Conservation (phyloP, 2,888 invertebrate species). For the Brachylomia viminalis region DNA sequence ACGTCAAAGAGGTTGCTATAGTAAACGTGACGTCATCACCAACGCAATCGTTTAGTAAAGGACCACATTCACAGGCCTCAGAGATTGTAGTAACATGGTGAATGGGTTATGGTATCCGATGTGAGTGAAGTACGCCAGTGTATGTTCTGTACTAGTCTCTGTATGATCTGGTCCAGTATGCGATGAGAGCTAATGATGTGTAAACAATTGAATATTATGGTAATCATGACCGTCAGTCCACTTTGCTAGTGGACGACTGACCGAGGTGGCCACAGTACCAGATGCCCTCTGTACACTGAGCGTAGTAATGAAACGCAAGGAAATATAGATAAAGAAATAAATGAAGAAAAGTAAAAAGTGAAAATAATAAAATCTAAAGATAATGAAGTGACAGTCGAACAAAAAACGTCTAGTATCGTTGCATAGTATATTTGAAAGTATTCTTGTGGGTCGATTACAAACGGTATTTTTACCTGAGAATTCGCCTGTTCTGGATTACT, state of each 20-base stretch:
- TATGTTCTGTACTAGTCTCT: slow-evolving; percentile 85
- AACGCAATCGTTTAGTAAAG: slow-evolving; percentile 81
- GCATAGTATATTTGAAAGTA: slow-evolving; percentile 89
- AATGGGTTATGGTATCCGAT: slow-evolving; percentile 86
- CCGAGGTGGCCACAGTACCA: slow-evolving; percentile 72
- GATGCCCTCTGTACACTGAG: slow-evolving; percentile 84
- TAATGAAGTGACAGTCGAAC: slow-evolving; percentile 88
- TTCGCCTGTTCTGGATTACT: slow-evolving; percentile 93
- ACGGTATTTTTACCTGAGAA: slow-evolving; percentile 92
- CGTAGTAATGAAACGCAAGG: slow-evolving; percentile 83
- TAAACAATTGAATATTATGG: slow-evolving; percentile 72
- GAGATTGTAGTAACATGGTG: slow-evolving; percentile 84
- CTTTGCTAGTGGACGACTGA: slow-evolving; percentile 75
- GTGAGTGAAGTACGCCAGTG: slow-evolving; percentile 90
- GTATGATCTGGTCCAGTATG: slow-evolving; percentile 86
- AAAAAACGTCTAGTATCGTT: slow-evolving; percentile 88
- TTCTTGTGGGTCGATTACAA: slow-evolving; percentile 89
- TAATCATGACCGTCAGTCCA: slow-evolving; percentile 67
- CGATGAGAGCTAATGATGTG: slow-evolving; percentile 86
- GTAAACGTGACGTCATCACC: slow-evolving; percentile 56
- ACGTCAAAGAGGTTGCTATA: slow-evolving; percentile 45
- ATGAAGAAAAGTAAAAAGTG: slow-evolving; percentile 84
- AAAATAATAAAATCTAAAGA: slow-evolving; percentile 85
- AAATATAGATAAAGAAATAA: slow-evolving; percentile 78
- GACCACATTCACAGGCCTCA: slow-evolving; percentile 87